These are phyloP conservation scores for Stenodema calcarata DNA, from an alignment of 2,888 invertebrate genomes.

Conservation along the genomic window DNA sequence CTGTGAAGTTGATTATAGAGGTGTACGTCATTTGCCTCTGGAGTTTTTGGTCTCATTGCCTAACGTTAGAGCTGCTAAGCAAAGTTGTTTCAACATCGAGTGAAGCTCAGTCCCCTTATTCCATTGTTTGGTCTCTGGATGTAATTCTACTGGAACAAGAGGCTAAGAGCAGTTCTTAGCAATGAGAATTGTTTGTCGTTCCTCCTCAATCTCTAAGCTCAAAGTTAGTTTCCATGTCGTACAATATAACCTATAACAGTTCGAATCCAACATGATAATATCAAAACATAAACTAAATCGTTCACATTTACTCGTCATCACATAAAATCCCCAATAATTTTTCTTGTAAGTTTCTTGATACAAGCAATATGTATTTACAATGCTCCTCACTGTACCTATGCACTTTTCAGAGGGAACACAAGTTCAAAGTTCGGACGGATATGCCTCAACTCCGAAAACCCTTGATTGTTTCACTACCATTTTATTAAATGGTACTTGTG, in stretches of 20 bases:
- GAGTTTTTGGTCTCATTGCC: too few species aligned
- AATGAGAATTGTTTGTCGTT: too few species aligned
- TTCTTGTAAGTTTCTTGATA: background rate
- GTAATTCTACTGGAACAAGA: background rate
- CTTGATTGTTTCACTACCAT: background rate
- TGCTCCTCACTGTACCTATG: background rate
- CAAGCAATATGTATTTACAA: conserved; percentile 24
- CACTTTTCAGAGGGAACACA: background rate
- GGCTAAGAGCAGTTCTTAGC: too few species aligned
- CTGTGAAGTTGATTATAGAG: too few species aligned
- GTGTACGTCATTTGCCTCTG: too few species aligned
- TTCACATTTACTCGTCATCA: background rate
- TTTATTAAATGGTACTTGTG: background rate
- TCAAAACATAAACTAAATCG: background rate
- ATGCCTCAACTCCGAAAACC: background rate
- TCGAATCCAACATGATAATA: background rate
- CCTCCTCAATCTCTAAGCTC: too few species aligned
- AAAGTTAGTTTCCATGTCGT: background rate
- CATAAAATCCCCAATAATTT: background rate
- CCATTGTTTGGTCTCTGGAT: too few species aligned
- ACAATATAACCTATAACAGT: background rate
- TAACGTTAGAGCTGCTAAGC: too few species aligned
- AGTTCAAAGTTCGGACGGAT: background rate
- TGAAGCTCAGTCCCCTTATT: too few species aligned
- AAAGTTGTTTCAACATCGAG: too few species aligned